Base-by-base conservation (phyloP, 1,140 invertebrate species). In the Cardiocondyla obscurior region DNA sequence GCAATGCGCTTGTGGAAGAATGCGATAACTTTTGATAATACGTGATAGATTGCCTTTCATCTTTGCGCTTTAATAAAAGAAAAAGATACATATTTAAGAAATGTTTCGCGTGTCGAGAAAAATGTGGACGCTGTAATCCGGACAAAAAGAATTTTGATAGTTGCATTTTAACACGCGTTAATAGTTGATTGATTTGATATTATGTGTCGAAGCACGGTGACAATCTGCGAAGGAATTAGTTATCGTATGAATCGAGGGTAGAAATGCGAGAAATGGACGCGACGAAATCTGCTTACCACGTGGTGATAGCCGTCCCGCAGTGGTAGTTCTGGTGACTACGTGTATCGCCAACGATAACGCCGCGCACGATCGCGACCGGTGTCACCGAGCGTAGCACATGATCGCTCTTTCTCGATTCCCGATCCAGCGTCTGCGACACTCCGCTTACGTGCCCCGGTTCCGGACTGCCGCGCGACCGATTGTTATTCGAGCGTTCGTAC, bases 301-400 rank as follows among this genome's bases (percentile, higher is more conserved):
- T 16, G 64, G 42, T 58, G 76, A 87, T 88, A 84, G 69, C 82
- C 86, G 81, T 72, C 81, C 65, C 62, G 82, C 77, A 72, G 57
- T 87, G 84, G 76, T 69, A 82, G 79, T 55, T 79, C 62, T 36
- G 73, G 72, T 57, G 28, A 57, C 55, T 62, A 83, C 70, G 74
- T 69, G 60, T 62, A 79, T 53, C 81, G 46, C 36, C 73, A 73
- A 82, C 72, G 74, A 62, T 83, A 85, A 62, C 77, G 83, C 84
- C 83, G 57, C 74, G 81, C 81, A 67, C 69, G 60, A 83, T 39
- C 58, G 67, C 81, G 65, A 82, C 88, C 87, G 87, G 64, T 90
- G 87, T 90, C 89, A 89, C 88, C 88, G 88, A 64, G 62, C 64
- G 44, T 53, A 57, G 60, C 62, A 36, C 58, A 65, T 39, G 46